Percentiles rank a stretch among this genome's conserved stretches.
Evolutionary conservation across 1,140 invertebrate genomes (phyloP).

Genomic region (Harpegnathos saltator): DNA sequence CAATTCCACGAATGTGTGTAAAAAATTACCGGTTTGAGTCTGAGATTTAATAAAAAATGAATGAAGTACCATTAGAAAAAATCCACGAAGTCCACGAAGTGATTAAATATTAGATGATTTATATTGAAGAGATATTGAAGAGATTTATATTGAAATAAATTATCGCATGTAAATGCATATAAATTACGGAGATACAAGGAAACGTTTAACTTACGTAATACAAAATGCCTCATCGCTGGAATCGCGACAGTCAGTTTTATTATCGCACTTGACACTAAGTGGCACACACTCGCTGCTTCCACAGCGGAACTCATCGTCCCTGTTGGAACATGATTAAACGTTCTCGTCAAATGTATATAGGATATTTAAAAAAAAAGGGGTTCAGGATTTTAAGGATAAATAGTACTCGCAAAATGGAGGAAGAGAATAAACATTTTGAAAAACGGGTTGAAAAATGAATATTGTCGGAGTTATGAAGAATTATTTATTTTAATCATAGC

Average conservation of each 20-base stretch:
- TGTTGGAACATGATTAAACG: slow-evolving; percentile 53
- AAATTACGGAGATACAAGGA: not conserved
- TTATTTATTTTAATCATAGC: too few species aligned
- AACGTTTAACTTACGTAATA: slow-evolving; percentile 46
- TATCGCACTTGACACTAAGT: slow-evolving; percentile 48
- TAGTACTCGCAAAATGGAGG: too few species aligned
- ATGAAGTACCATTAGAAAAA: slow-evolving; percentile 1
- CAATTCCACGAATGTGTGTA: not conserved
- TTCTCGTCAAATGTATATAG: too few species aligned
- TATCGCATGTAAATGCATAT: not conserved
- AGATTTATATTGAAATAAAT: too few species aligned
- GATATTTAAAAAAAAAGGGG: too few species aligned
- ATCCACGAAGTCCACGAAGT: not conserved
- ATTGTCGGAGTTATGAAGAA: too few species aligned
- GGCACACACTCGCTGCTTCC: slow-evolving; percentile 60
- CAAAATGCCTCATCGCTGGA: slow-evolving; percentile 57
- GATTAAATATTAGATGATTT: not conserved
- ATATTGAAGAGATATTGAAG: too few species aligned
- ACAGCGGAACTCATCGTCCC: slow-evolving; percentile 60
- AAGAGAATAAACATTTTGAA: too few species aligned
- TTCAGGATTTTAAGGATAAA: too few species aligned
- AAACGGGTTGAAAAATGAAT: too few species aligned
- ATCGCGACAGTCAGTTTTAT: slow-evolving; percentile 63
- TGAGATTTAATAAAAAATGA: slow-evolving; percentile 9
- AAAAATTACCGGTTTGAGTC: not conserved